phyloP scores from a whole-genome alignment of 2,797 vertebrate species.

The Melanotaenia nigrans region DNA sequence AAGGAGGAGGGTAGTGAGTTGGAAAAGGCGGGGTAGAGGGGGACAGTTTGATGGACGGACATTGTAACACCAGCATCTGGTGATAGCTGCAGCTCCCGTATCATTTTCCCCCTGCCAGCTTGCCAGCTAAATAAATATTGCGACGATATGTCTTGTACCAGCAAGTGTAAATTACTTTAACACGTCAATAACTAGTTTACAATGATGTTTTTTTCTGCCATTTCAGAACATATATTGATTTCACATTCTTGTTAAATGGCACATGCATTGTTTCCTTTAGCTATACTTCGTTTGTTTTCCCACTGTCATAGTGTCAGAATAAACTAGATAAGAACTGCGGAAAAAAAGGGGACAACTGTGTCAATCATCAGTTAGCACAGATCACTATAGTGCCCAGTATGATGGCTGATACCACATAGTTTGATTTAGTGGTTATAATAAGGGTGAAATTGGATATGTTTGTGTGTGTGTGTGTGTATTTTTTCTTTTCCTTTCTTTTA shows the following conservation, averaged over 20 bases:
- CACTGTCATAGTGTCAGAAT: slow-evolving; percentile 43
- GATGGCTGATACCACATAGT: not conserved
- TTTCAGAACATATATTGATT: slow-evolving; percentile 88
- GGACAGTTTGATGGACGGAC: slow-evolving; percentile 82
- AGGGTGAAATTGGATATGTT: not conserved
- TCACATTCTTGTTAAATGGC: slow-evolving; percentile 81
- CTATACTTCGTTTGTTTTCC: slow-evolving; percentile 37
- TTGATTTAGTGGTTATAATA: not conserved
- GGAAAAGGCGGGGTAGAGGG: slow-evolving; percentile 40
- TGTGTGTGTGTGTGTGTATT: not conserved
- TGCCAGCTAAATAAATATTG: slow-evolving; percentile 88
- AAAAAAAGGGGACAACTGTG: slow-evolving; percentile 17
- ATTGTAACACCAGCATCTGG: slow-evolving; percentile 85
- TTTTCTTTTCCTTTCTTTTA: not conserved
- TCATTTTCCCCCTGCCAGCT: slow-evolving; percentile 81
- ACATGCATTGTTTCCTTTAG: slow-evolving; percentile 66
- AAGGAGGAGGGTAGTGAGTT: slow-evolving; percentile 63
- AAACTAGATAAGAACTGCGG: slow-evolving; percentile 45
- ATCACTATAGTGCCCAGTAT: slow-evolving; percentile 13
- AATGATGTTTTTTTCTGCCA: slow-evolving; percentile 83
- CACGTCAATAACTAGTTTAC: slow-evolving; percentile 88
- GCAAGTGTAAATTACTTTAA: slow-evolving; percentile 89
- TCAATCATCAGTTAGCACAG: slow-evolving; percentile 33
- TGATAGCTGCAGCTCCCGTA: slow-evolving; percentile 84
- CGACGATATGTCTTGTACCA: slow-evolving; percentile 87